Percentiles rank a stretch among this genome's conserved stretches.
These are phyloP conservation scores for Diuraphis noxia DNA, from an alignment of 1,140 invertebrate genomes.

Conservation along the genomic window DNA sequence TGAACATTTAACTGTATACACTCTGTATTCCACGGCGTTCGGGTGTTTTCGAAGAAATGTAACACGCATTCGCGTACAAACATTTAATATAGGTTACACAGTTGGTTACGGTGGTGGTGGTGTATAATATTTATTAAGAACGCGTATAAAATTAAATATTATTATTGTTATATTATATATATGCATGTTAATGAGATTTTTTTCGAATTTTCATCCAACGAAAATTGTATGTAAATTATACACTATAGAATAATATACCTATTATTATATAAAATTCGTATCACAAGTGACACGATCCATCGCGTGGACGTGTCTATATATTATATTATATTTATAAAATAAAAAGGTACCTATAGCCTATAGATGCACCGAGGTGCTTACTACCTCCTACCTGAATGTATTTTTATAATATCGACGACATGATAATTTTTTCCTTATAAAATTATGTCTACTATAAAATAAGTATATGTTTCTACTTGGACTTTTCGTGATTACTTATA, in stretches of 20 bases:
- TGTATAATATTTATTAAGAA: not conserved
- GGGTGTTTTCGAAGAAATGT: not conserved
- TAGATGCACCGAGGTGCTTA: too few relatives aligned
- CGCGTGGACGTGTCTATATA: too few relatives aligned
- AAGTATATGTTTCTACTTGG: too few relatives aligned
- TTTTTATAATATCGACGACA: too few relatives aligned
- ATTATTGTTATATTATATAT: not conserved
- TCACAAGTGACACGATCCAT: not conserved
- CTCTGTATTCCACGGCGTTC: too few relatives aligned
- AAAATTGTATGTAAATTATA: not conserved
- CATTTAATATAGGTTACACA: not conserved
- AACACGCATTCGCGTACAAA: not conserved
- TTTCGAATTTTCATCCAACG: not conserved
- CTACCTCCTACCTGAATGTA: too few relatives aligned
- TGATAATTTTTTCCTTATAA: too few relatives aligned
- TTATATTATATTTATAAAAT: too few relatives aligned
- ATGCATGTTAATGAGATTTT: not conserved
- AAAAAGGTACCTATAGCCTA: too few relatives aligned
- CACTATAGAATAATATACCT: not conserved
- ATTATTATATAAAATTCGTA: not conserved
- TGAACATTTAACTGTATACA: not conserved
- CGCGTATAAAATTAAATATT: not conserved
- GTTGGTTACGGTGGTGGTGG: not conserved
- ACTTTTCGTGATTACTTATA: too few relatives aligned
- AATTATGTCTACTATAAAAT: too few relatives aligned